Evolutionary conservation across 2,797 vertebrate species (phyloP).

Genomic region (Chelmon rostratus): DNA sequence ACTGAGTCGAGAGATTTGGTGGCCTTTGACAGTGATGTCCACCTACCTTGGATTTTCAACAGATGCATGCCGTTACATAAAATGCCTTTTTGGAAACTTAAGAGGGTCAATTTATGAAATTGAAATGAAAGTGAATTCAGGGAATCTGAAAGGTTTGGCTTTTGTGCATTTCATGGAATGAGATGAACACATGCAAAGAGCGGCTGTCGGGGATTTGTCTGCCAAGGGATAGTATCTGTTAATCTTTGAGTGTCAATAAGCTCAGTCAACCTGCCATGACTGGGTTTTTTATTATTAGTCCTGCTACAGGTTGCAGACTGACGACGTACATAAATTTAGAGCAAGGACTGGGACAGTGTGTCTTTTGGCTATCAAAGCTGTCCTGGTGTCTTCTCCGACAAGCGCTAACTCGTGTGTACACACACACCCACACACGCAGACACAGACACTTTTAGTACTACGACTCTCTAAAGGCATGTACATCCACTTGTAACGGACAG

Average conservation of each 20-base stretch:
- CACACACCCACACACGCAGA: conserved; percentile 2
- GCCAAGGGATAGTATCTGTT: conserved; percentile 14
- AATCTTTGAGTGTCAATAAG: conserved; percentile 31
- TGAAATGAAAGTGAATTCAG: conserved; percentile 31
- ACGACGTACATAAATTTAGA: conserved; percentile 36
- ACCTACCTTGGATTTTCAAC: conserved; percentile 22
- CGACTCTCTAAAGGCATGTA: conserved; percentile 24
- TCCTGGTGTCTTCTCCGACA: conserved; percentile 24
- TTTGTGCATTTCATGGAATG: conserved; percentile 13
- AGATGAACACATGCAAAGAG: conserved; percentile 18
- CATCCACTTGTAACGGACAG: conserved; percentile 59
- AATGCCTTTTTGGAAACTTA: conserved; percentile 36
- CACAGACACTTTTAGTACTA: conserved; percentile 24
- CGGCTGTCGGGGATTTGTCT: conserved; percentile 3
- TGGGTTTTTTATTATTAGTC: conserved; percentile 1
- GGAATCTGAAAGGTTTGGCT: conserved; percentile 20
- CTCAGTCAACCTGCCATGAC: conserved; percentile 15
- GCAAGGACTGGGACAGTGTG: conserved; percentile 18
- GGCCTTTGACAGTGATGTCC: conserved; percentile 47
- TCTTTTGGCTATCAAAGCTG: conserved; percentile 37
- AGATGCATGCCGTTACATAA: conserved; percentile 45
- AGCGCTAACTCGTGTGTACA: background rate
- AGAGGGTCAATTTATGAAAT: conserved; percentile 12
- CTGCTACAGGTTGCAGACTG: conserved; percentile 20
- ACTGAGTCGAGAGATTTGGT: conserved; percentile 56